phyloP scores from a whole-genome alignment of 1,140 invertebrate genomes.

The Bemisia tabaci region DNA sequence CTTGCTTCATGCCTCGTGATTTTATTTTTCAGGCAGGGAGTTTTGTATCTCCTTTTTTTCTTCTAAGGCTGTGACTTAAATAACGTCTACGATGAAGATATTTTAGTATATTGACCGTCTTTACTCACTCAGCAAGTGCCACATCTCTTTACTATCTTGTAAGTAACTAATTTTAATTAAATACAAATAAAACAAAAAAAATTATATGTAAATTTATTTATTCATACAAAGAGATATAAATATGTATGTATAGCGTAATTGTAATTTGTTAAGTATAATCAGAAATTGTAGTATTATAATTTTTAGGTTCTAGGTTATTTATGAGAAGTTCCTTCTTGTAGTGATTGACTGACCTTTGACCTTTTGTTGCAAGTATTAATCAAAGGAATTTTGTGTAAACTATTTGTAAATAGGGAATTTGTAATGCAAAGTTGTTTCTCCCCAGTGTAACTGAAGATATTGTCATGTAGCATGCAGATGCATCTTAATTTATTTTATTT shows the following conservation, averaged over 20 bases:
- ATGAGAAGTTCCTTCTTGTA: background rate
- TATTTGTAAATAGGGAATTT: too few relatives aligned
- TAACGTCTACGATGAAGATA: background rate
- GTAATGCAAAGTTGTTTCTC: too few relatives aligned
- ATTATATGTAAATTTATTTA: background rate
- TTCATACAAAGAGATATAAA: background rate
- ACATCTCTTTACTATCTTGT: background rate
- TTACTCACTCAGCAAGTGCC: background rate
- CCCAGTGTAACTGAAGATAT: too few relatives aligned
- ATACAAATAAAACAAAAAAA: background rate
- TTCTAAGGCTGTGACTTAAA: background rate
- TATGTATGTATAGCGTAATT: background rate
- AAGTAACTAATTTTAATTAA: background rate
- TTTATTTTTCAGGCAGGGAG: background rate
- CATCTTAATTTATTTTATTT: too few relatives aligned
- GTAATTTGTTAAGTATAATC: background rate
- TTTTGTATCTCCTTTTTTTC: background rate
- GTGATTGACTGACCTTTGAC: background rate
- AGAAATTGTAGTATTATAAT: background rate
- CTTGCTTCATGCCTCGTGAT: too few relatives aligned
- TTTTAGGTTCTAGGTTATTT: background rate
- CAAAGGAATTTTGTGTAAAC: background rate
- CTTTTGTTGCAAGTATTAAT: background rate
- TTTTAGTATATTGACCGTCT: background rate
- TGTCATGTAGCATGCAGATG: too few relatives aligned